phyloP scores from a whole-genome alignment of 1,140 invertebrate genomes.

The Drosophila sechellia region DNA sequence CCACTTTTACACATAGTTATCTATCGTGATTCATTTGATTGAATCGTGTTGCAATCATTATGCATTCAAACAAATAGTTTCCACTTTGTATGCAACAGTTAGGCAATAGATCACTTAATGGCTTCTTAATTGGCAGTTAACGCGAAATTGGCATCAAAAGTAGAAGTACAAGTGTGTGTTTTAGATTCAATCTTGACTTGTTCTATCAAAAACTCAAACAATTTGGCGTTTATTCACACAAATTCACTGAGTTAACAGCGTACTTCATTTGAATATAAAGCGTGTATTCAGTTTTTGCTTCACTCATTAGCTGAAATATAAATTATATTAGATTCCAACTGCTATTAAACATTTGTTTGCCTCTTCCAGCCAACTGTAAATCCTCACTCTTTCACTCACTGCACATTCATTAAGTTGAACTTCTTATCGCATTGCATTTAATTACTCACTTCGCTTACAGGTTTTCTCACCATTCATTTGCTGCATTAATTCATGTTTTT shows the following conservation, averaged over 20 bases:
- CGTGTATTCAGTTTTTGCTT: not conserved
- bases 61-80: slow-evolving; percentile 23
- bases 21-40: slow-evolving; percentile 7
- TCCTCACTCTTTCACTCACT: slow-evolving; percentile 1
- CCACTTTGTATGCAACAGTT: slow-evolving; percentile 24
- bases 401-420: slow-evolving; percentile 23
- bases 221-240: not conserved
- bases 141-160: not conserved
- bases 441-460: slow-evolving; percentile 15
- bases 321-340: not conserved
- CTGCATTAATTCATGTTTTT: slow-evolving; percentile 6
- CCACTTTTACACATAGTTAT: not conserved
- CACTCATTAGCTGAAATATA: not conserved
- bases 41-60: slow-evolving; percentile 24
- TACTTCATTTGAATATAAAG: not conserved
- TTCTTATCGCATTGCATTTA: slow-evolving; percentile 39
- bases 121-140: slow-evolving; percentile 21
- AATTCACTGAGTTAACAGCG: not conserved
- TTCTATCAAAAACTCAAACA: not conserved
- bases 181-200: not conserved
- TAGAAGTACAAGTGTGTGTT: not conserved
- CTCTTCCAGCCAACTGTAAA: not conserved
- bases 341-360: not conserved
- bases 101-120: slow-evolving; percentile 25
- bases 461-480: slow-evolving; percentile 38